Evolutionary conservation across 2,888 invertebrate species (phyloP).

Genomic region (Acanthosepion lycidas): DNA sequence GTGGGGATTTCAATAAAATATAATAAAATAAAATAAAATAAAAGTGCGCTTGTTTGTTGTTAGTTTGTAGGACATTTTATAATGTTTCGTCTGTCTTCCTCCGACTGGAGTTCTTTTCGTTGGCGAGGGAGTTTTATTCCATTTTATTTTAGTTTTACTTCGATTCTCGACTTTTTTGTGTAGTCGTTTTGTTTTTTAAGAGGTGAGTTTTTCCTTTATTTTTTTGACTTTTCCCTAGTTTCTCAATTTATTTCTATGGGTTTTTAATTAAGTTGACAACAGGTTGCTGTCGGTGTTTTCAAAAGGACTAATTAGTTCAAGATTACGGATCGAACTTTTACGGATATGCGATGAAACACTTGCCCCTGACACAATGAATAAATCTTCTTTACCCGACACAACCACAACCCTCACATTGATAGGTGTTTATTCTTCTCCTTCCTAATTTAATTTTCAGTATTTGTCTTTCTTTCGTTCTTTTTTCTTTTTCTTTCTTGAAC

Average conservation of each 20-base stretch:
- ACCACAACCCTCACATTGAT: too few species aligned
- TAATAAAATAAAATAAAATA: neutral
- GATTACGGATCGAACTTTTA: neutral
- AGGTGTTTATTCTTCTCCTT: too few species aligned
- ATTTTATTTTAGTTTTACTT: neutral
- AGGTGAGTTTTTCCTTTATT: neutral
- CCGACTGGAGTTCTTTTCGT: neutral
- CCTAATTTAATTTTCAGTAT: too few species aligned
- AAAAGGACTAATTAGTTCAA: neutral
- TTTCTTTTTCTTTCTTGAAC: too few species aligned
- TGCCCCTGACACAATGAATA: neutral
- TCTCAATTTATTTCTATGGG: neutral
- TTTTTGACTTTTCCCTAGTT: neutral
- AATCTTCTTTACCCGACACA: neutral
- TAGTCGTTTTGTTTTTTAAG: neutral
- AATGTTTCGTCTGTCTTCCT: neutral
- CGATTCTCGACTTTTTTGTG: neutral
- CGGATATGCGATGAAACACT: conserved; percentile 2
- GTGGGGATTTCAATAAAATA: neutral
- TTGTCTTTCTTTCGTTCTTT: too few species aligned
- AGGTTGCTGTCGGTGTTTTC: neutral
- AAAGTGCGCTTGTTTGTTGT: neutral
- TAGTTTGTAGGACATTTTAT: neutral
- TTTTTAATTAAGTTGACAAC: neutral
- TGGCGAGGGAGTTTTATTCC: neutral